Conservation (phyloP, 2,113 vertebrate genomes). For the Canis aureus region DNA sequence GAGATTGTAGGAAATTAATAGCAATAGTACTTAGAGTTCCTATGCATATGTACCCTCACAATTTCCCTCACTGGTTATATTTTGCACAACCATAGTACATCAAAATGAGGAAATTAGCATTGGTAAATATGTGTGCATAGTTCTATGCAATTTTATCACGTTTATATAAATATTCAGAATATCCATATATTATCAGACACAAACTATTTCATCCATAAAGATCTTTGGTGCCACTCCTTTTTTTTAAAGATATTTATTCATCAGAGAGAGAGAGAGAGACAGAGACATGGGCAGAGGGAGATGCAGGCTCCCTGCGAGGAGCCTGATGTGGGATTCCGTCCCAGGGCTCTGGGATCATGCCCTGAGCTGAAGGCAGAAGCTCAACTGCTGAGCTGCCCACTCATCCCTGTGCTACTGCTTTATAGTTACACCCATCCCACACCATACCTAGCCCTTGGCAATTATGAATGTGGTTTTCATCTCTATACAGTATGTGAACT, state of each 20-base stretch:
- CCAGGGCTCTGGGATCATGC: too few relatives aligned
- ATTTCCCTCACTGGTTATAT: background rate
- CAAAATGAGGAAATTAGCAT: background rate
- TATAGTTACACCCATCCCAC: background rate
- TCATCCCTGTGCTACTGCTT: background rate
- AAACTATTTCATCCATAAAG: background rate
- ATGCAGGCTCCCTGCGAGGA: too few relatives aligned
- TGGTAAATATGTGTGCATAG: background rate
- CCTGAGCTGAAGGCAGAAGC: too few relatives aligned
- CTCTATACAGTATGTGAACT: background rate
- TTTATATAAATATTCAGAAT: background rate
- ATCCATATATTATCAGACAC: background rate
- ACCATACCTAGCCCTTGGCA: background rate
- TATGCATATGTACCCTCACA: background rate
- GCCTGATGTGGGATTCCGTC: too few relatives aligned
- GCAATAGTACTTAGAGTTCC: background rate
- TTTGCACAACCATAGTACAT: background rate
- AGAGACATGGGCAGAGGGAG: too few relatives aligned
- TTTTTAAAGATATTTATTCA: too few relatives aligned
- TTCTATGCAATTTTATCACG: background rate
- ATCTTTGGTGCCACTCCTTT: background rate
- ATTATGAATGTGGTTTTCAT: background rate
- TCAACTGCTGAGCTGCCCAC: too few relatives aligned
- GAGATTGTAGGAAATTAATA: background rate
- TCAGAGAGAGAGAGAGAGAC: too few relatives aligned